phyloP scores from a whole-genome alignment of 2,113 vertebrate species.

The Chlorocebus sabaeus region DNA sequence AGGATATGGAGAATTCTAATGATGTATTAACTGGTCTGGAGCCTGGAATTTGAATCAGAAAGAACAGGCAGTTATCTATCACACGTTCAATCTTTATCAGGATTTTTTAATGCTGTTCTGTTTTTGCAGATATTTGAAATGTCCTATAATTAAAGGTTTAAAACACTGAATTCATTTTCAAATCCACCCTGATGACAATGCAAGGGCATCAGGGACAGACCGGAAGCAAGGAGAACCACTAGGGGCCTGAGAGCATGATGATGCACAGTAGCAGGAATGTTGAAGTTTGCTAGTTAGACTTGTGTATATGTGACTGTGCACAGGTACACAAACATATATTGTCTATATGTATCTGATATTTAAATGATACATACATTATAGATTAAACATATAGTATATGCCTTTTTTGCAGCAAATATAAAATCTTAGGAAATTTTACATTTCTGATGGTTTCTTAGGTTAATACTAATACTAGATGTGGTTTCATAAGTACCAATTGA shows the following conservation, averaged over 20 bases:
- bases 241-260: neutral
- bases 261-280: neutral
- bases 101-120: neutral
- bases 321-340: neutral
- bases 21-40: neutral
- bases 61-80: neutral
- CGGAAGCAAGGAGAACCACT: neutral
- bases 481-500: neutral
- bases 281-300: neutral
- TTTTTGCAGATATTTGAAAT: neutral
- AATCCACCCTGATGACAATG: neutral
- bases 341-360: neutral
- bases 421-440: neutral
- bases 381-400: neutral
- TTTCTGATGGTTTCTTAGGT: neutral
- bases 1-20: neutral
- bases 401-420: neutral
- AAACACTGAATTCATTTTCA: neutral
- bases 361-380: neutral
- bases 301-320: no score
- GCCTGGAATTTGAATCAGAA: neutral
- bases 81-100: neutral
- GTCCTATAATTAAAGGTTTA: neutral
- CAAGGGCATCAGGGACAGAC: neutral
- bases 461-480: slow-evolving; percentile 13